Conservation (phyloP, 2,888 invertebrate species). For the Apeira syringaria region DNA sequence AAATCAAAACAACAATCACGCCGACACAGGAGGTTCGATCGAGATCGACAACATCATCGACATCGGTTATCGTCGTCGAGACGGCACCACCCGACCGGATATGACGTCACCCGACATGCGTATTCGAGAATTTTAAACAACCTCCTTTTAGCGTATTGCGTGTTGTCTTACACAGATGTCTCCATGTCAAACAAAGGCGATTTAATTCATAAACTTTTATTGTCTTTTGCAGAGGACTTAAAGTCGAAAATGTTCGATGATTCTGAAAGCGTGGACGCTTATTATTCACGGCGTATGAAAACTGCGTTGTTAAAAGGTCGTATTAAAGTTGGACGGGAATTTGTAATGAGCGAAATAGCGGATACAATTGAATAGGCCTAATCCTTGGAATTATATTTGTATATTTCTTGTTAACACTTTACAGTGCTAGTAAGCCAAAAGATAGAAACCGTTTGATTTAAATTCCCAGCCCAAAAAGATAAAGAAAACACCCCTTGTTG, state of each 20-base stretch:
- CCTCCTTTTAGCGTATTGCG: slow-evolving; percentile 70
- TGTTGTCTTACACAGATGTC: slow-evolving; percentile 68
- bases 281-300: slow-evolving; percentile 70
- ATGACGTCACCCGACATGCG: slow-evolving; percentile 74
- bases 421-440: slow-evolving; percentile 1
- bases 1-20: slow-evolving; percentile 74
- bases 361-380: slow-evolving; percentile 33
- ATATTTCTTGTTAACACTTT: slow-evolving; percentile 2
- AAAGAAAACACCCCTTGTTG: no score
- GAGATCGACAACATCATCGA: slow-evolving; percentile 66
- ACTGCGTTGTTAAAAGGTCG: slow-evolving; percentile 67
- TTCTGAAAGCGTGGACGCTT: slow-evolving; percentile 46
- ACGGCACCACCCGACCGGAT: slow-evolving; percentile 52
- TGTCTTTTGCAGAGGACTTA: slow-evolving; percentile 34
- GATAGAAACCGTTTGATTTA: not conserved
- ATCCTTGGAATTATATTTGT: slow-evolving; percentile 39
- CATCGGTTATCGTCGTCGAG: slow-evolving; percentile 19
- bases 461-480: no score
- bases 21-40: slow-evolving; percentile 79
- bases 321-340: slow-evolving; percentile 65
- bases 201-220: slow-evolving; percentile 40
- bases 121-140: slow-evolving; percentile 81
- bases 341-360: slow-evolving; percentile 49
- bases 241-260: slow-evolving; percentile 44
- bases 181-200: slow-evolving; percentile 46